Percentiles rank a stretch among this genome's conserved stretches.
Evolutionary conservation across 2,113 vertebrate genomes (phyloP).

Genomic region (Trogon surrucura): DNA sequence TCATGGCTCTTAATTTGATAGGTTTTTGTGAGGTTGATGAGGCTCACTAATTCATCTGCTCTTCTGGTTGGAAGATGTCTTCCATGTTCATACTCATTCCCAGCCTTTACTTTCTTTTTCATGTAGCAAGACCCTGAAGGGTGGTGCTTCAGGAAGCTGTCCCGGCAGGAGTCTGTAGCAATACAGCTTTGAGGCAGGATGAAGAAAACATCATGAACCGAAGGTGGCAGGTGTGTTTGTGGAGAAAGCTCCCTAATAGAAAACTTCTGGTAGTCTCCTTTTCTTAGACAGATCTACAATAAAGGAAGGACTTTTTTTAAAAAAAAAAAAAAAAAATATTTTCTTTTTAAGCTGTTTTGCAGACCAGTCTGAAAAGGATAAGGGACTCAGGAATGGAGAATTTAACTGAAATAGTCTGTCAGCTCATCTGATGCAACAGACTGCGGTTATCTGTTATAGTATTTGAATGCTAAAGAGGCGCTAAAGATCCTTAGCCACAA

Average conservation of each 20-base stretch:
- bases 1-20: constrained; percentile 25
- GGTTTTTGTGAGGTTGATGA: neutral
- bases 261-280: neutral
- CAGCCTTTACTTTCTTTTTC: neutral
- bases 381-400: neutral
- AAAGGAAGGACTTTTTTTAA: neutral
- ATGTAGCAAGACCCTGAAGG: neutral
- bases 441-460: neutral
- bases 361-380: neutral
- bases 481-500: neutral
- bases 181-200: neutral
- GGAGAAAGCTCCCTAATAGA: neutral
- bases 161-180: neutral
- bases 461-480: neutral
- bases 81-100: neutral
- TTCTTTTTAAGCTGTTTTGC: neutral
- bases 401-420: neutral
- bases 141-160: neutral
- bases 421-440: neutral
- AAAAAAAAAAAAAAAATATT: neutral
- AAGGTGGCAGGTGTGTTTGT: neutral
- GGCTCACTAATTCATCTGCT: constrained; percentile 41
- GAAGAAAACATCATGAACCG: neutral
- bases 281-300: neutral
- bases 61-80: neutral